phyloP scores from a whole-genome alignment of 2,113 vertebrate species.

The Cheirogaleus medius region DNA sequence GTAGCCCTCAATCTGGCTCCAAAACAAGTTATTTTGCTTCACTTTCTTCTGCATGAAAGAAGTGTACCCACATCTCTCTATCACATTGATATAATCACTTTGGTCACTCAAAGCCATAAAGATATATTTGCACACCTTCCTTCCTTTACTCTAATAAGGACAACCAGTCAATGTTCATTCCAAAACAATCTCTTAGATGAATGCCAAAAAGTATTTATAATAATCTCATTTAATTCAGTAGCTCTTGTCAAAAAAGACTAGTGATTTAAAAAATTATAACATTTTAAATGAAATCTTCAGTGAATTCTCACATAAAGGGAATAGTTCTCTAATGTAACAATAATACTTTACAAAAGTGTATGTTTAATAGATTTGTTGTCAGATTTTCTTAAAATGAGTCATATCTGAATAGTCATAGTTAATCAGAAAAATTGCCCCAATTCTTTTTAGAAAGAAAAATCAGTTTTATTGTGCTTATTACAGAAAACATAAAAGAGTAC shows the following conservation, averaged over 20 bases:
- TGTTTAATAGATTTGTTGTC: background rate
- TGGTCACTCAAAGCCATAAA: background rate
- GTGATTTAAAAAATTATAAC: background rate
- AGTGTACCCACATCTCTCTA: constrained; percentile 43
- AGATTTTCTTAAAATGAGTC: background rate
- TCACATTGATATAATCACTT: background rate
- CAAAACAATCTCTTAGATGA: background rate
- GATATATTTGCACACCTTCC: background rate
- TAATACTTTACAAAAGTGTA: background rate
- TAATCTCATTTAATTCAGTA: background rate
- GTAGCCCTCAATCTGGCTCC: background rate
- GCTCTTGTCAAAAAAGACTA: background rate
- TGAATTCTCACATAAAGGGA: background rate
- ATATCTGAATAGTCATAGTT: background rate
- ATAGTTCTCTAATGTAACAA: background rate
- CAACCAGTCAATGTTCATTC: background rate
- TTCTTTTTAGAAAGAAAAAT: background rate
- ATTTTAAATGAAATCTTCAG: background rate
- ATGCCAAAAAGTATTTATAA: background rate
- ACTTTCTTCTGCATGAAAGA: constrained; percentile 61
- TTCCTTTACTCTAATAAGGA: background rate
- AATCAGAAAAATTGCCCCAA: background rate
- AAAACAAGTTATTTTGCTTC: constrained; percentile 50
- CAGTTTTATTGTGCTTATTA: background rate
- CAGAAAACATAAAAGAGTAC: background rate